Conservation (phyloP, 2,113 vertebrate genomes). For the Pseudopodoces humilis region DNA sequence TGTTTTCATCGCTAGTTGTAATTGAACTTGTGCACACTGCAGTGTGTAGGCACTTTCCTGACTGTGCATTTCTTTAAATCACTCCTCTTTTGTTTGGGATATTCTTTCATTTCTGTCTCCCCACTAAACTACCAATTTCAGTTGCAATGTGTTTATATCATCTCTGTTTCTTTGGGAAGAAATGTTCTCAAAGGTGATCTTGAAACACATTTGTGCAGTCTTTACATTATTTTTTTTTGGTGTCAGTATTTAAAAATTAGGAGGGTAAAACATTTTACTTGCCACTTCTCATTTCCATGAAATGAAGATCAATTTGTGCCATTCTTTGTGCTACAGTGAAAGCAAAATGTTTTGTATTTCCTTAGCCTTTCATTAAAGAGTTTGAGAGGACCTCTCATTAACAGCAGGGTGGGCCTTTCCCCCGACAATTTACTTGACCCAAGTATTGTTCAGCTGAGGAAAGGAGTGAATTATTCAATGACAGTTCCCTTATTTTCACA, state of each 20-base stretch:
- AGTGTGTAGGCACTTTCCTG: neutral
- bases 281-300: neutral
- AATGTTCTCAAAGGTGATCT: neutral
- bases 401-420: neutral
- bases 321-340: neutral
- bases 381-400: neutral
- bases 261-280: neutral
- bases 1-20: neutral
- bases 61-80: neutral
- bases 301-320: neutral
- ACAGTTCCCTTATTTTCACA: neutral
- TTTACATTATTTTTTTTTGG: neutral
- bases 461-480: neutral
- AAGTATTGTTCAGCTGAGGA: neutral
- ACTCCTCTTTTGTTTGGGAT: neutral
- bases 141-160: neutral
- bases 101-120: neutral
- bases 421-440: neutral
- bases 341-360: neutral
- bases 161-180: neutral
- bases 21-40: neutral
- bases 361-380: neutral
- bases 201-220: neutral
- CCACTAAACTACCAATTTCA: neutral
- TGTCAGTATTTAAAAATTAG: neutral